Evolutionary conservation across 2,888 invertebrate genomes (phyloP).

Genomic region (Labia minor): DNA sequence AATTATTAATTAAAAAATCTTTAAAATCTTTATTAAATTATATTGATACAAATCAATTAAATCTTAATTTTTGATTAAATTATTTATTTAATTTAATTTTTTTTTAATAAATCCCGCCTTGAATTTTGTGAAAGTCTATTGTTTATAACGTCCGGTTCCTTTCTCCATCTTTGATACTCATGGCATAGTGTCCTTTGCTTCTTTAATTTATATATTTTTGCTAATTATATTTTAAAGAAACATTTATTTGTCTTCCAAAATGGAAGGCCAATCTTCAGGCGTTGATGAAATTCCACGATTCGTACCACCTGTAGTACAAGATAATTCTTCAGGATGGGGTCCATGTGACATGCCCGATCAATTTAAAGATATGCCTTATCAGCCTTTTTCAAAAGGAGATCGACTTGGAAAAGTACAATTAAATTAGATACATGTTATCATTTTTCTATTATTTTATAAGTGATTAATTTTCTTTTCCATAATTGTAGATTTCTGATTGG

Average conservation of each 20-base stretch:
- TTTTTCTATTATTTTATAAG: conserved; percentile 14
- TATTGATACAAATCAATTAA: too few relatives aligned
- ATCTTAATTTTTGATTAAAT: too few relatives aligned
- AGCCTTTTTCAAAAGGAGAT: conserved; percentile 98
- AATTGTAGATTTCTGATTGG: conserved; percentile 80
- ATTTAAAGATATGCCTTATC: conserved; percentile 95
- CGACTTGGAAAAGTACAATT: conserved; percentile 81
- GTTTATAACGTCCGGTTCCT: too few relatives aligned
- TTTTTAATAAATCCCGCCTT: too few relatives aligned
- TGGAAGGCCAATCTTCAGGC: conserved; percentile 35
- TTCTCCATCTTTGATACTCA: too few relatives aligned
- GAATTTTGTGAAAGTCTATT: too few relatives aligned
- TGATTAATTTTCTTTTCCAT: conserved; percentile 26
- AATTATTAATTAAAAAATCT: too few relatives aligned
- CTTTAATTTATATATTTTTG: too few relatives aligned
- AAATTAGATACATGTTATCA: conserved; percentile 18
- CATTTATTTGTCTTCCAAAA: background rate
- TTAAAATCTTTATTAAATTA: too few relatives aligned
- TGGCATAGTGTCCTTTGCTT: too few relatives aligned
- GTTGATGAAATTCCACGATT: conserved; percentile 49
- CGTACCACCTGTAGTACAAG: conserved; percentile 62
- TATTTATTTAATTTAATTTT: too few relatives aligned
- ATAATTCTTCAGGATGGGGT: conserved; percentile 91
- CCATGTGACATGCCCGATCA: conserved; percentile 89
- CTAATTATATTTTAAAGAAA: background rate